Base-by-base conservation (phyloP, 1,140 invertebrate species). In the Brachionus asplanchnoidis region DNA sequence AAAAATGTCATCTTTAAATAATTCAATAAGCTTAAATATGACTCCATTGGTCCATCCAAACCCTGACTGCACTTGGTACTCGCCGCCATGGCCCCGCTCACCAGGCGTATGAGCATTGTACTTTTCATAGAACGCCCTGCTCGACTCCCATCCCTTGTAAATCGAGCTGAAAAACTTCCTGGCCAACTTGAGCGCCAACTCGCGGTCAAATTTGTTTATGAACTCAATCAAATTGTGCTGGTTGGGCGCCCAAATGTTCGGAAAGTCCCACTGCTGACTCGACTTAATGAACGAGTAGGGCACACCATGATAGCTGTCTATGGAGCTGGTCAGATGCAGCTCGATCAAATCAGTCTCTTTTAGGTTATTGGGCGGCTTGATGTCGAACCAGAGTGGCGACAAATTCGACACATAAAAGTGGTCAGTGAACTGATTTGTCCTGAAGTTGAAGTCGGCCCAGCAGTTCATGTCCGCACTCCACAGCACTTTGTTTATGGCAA, bases 11-110 rank as follows among this genome's bases (percentile, higher is more conserved):
- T 82, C 79, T 65, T 82, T 82, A 56, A 70, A 84, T 40, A 70
- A 26, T 32, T 84, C 66, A 11, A 96, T 88, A 32, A 95, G 91
- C 86, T 95, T 93, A 40, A 96, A 88, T 14, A 94, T 92, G 0
- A 96, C 93, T 1, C 96, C 96, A 88, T 97, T 97, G 0, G 94
- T 94, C 96, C 96, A 98, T 4, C 95, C 96, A 88, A 98, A 98
- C 11, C 96, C 96, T 14, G 92, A 91, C 88, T 97, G 95, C 0
- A 95, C 93, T 0, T 90, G 90, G 88, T 97, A 97, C 89, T 98
- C 96, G 0, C 96, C 96, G 0, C 95, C 95, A 6, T 93, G 93
- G 0, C 95, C 96, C 36, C 92, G 92, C 20, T 91, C 89, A 3
- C 95, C 95, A 65, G 53, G 53, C 0, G 92, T 87, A 56, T 92